Conservation (phyloP, 2,888 invertebrate genomes). For the Trichogramma dendrolimi region DNA sequence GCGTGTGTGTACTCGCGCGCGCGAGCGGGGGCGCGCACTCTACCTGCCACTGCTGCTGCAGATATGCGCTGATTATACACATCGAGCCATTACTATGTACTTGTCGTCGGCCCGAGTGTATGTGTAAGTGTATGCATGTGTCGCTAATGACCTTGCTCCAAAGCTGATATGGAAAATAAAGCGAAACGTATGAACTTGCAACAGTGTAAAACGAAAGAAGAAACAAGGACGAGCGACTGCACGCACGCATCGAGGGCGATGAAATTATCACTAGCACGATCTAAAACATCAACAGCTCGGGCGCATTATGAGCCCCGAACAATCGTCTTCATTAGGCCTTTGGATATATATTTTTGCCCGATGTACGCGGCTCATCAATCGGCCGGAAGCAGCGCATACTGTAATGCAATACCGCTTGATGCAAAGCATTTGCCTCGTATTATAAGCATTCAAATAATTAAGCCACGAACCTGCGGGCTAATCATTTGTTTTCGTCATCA, state of each 20-base stretch:
- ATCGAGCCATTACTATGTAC: too few species aligned
- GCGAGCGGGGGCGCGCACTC: too few species aligned
- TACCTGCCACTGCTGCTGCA: too few species aligned
- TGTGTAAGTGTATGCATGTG: background rate
- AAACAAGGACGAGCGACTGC: background rate
- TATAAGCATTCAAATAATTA: too few species aligned
- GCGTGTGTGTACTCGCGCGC: too few species aligned
- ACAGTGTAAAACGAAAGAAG: background rate
- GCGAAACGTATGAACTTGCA: background rate
- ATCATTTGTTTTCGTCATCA: too few species aligned
- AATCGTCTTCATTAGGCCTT: slow-evolving; percentile 27
- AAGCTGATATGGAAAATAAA: background rate
- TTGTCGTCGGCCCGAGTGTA: background rate
- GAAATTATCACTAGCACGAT: slow-evolving; percentile 24
- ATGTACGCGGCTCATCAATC: slow-evolving; percentile 18
- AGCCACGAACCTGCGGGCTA: too few species aligned
- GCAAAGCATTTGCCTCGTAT: too few species aligned
- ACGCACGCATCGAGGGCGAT: slow-evolving; percentile 4
- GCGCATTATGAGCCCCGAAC: slow-evolving; percentile 8
- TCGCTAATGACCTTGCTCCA: background rate
- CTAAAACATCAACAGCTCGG: slow-evolving; percentile 24
- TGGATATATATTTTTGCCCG: slow-evolving; percentile 4
- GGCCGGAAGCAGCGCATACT: slow-evolving; percentile 17
- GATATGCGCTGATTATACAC: too few species aligned
- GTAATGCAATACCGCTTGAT: background rate